Evolutionary conservation across 1,140 invertebrate genomes (phyloP), one percentile per base, ranked within the genome.

Genomic region (Cydia splendana): DNA sequence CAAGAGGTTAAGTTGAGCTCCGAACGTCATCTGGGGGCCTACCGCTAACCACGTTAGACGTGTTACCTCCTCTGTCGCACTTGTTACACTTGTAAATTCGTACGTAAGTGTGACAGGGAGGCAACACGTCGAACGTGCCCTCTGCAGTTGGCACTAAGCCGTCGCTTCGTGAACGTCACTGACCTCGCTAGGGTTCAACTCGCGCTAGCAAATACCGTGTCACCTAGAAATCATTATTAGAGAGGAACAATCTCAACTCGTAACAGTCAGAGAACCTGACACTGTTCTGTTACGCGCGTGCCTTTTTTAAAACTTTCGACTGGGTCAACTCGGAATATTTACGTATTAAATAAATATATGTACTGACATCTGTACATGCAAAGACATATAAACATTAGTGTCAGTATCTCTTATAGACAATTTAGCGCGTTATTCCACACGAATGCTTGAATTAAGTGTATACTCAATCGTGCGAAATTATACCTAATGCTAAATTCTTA

Each of bases 231-330:
- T 62, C 20, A 53, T 28, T 51, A 20, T 34, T 20, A 57, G 62
- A 71, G 73, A 18, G 10, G 18, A 69, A 76, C 18, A 73, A 34
- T 28, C n/a, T n/a, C n/a, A n/a, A n/a, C n/a, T n/a, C 30, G 51
- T 53, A 10, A 30, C 24, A 24, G 2, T 65, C 24, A n/a, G 51
- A 62, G 9, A 62, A 24, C 7, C 10, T 24, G 20, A 62, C 18
- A 62, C 9, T n/a, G n/a, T 57, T 18, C 9, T 38, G 15, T 53
- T 57, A 57, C 15, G 10, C 18, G 20, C 18, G 7, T n/a, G n/a
- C 10, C 5, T 24, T 62, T 24, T 62, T 53, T 7, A 53, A 53
- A 53, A 53, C 51, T 53, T 45, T 10, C 6, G 42, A 13, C 42
- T 48, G n/a, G n/a, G 53, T 57, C n/a, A 57, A 18, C 53, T 18